Base-by-base conservation (phyloP, 2,797 vertebrate species). In the Gymnothorax reevesii region DNA sequence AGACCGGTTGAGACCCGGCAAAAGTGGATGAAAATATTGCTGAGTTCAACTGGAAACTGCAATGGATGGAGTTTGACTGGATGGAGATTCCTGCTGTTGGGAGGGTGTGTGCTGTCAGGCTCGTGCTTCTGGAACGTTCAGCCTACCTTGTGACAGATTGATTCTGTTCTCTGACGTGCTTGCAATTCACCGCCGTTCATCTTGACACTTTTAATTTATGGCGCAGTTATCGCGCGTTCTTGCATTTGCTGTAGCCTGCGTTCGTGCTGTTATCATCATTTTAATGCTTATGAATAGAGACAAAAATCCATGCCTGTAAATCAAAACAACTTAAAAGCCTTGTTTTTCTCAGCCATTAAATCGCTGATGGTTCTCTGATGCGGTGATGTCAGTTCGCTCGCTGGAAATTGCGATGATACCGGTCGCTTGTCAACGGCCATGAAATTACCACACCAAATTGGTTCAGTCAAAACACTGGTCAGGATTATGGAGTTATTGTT, bases 251-350 rank as follows among this genome's bases (percentile, higher is more conserved):
- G 62, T 66, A n/a, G 20, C 62, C 62, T n/a, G 8, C 20, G 22
- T 6, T 66, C 62, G n/a, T 9, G 25, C 71, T 73, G 27, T 73
- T 25, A n/a, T 66, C 62, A 73, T 73, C 71, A 33, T 73, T 73
- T 79, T 79, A 2, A 20, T 20, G 75, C 75, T 52, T 79, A 42
- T 79, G 42, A 52, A 33, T 8, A 49, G 15, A 52, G 52, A 79
- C 12, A 17, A 49, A 42, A 49, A 52, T 52, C 5, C 42, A 7
- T 79, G 27, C 2, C 42, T 79, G 17, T n/a, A 80, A 80, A 52
- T 80, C 49, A 80, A 22, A 80, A 80, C 25, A n/a, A 80, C 77
- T 54, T 80, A 17, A 80, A 80, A 54, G 77, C 49, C 49, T 55
- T 80, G 42, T 55, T 27, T 54, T 80, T 80, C 33, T 42, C 6